phyloP scores from a whole-genome alignment of 2,888 invertebrate species.

The Poecilus cupreus region DNA sequence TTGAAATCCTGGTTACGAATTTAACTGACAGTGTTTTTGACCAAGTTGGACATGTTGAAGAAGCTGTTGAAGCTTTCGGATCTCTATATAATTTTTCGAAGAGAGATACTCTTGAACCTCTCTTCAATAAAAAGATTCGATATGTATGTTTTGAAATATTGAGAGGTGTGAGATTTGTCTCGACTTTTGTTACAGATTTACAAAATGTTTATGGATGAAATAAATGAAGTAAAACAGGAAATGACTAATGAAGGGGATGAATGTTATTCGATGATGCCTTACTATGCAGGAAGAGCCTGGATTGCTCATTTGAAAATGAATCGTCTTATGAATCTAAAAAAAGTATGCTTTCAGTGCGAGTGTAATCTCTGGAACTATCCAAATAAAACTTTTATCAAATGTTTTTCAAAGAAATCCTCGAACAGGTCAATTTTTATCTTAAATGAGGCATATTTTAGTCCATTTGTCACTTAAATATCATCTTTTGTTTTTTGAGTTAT shows the following conservation, averaged over 20 bases:
- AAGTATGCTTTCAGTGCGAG: no score
- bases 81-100: slow-evolving; percentile 86
- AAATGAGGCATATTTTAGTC: no score
- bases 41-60: slow-evolving; percentile 85
- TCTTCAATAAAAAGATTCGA: slow-evolving; percentile 82
- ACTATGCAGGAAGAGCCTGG: slow-evolving; percentile 83
- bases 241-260: slow-evolving; percentile 77
- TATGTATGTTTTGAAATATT: slow-evolving; percentile 71
- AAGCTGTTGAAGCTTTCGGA: slow-evolving; percentile 85
- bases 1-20: slow-evolving; percentile 88
- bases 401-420: no score
- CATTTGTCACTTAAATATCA: no score
- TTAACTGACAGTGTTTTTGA: slow-evolving; percentile 86
- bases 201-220: slow-evolving; percentile 84
- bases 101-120: slow-evolving; percentile 81
- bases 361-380: no score
- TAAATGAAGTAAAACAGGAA: slow-evolving; percentile 83
- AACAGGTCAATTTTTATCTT: no score
- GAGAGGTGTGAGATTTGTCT: background rate
- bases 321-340: slow-evolving; percentile 77
- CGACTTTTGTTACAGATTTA: slow-evolving; percentile 76
- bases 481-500: no score
- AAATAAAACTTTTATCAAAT: no score
- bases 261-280: slow-evolving; percentile 81
- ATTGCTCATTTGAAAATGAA: slow-evolving; percentile 81